phyloP scores from a whole-genome alignment of 2,113 vertebrate species.

The Arothron firmamentum region DNA sequence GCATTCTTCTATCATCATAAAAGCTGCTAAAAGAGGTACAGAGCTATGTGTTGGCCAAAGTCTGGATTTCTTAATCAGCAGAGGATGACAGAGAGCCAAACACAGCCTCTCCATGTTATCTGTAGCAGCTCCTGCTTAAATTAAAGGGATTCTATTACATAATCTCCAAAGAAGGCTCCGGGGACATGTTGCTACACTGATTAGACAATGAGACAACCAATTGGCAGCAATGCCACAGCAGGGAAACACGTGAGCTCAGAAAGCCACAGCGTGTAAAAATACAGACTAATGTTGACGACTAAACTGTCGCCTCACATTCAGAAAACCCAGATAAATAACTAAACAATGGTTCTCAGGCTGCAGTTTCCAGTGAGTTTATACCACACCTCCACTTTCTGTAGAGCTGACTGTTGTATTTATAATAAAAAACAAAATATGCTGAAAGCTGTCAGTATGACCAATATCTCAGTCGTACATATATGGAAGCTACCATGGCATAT shows the following conservation, averaged over 20 bases:
- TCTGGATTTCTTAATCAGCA: constrained; percentile 26
- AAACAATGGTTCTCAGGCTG: too few relatives aligned
- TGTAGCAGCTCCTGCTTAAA: neutral
- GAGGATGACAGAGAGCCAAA: too few relatives aligned
- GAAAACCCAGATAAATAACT: constrained; percentile 1
- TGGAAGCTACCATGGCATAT: neutral
- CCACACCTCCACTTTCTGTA: too few relatives aligned
- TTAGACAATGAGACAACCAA: constrained; percentile 56
- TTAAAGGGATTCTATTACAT: constrained; percentile 42
- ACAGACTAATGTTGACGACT: constrained; percentile 9
- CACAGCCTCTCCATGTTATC: too few relatives aligned
- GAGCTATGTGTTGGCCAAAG: neutral
- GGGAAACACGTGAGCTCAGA: neutral
- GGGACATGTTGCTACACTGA: constrained; percentile 56
- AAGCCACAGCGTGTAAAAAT: neutral
- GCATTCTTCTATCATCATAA: neutral
- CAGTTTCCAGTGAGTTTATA: too few relatives aligned
- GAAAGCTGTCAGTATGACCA: constrained; percentile 13
- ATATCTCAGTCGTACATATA: neutral
- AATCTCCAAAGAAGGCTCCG: constrained; percentile 44
- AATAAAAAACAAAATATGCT: too few relatives aligned
- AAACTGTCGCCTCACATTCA: constrained; percentile 1
- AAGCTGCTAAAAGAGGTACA: neutral
- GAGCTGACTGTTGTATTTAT: too few relatives aligned
- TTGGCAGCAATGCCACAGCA: constrained; percentile 38